phyloP scores from a whole-genome alignment of 2,113 vertebrate species.

The Scatophagus argus region DNA sequence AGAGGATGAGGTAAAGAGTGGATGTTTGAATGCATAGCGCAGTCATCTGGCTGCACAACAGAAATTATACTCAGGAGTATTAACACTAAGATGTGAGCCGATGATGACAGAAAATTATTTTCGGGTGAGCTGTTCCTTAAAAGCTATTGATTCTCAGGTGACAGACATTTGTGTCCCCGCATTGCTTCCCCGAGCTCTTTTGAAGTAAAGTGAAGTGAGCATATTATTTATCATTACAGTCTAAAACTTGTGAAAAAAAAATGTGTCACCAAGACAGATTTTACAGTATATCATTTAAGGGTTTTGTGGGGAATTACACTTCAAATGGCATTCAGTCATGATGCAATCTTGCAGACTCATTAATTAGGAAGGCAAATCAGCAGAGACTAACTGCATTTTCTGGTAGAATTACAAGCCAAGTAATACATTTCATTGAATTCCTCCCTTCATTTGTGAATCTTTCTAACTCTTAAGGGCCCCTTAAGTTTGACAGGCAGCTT shows the following conservation, averaged over 20 bases:
- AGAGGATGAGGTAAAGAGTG: constrained; percentile 3
- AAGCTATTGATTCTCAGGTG: constrained; percentile 19
- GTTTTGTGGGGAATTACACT: constrained; percentile 29
- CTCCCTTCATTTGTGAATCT: constrained; percentile 33
- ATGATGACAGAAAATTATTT: background rate
- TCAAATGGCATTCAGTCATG: constrained; percentile 10
- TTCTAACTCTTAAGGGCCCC: constrained; percentile 20
- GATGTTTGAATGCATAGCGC: constrained; percentile 3
- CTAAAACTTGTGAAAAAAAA: background rate
- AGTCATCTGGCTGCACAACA: background rate
- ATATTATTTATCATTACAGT: constrained; percentile 40
- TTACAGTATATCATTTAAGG: constrained; percentile 28
- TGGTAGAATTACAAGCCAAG: constrained; percentile 25
- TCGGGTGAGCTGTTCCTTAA: constrained; percentile 12
- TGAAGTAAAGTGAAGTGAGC: constrained; percentile 5
- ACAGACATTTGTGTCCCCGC: constrained; percentile 15
- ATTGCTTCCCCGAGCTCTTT: background rate
- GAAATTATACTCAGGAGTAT: constrained; percentile 2
- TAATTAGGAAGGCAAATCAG: constrained; percentile 24
- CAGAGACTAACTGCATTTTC: constrained; percentile 28
- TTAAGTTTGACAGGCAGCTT: constrained; percentile 48
- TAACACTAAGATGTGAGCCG: background rate
- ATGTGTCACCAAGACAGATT: constrained; percentile 19
- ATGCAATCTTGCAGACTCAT: constrained; percentile 8
- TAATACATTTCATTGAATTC: constrained; percentile 52